Evolutionary conservation across 1,140 invertebrate species (phyloP).

Genomic region (Panulirus ornatus): DNA sequence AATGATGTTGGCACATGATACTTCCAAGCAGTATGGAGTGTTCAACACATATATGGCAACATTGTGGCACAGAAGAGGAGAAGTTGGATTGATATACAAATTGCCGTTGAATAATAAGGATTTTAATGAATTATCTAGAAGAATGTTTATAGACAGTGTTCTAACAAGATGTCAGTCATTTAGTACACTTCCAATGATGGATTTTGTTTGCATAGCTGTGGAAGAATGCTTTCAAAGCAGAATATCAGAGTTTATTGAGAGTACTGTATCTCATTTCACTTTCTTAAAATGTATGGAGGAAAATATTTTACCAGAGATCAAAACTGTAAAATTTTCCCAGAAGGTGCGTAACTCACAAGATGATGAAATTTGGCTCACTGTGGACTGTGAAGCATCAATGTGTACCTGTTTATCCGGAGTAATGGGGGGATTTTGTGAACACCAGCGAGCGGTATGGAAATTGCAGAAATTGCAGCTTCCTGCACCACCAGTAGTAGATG

Average conservation of each 20-base stretch:
- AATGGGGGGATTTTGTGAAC: conserved; percentile 21
- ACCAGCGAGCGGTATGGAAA: conserved; percentile 23
- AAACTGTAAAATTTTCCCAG: neutral
- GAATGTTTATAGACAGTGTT: conserved; percentile 13
- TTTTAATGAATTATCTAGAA: conserved; percentile 24
- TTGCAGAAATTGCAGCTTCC: neutral
- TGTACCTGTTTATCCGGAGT: conserved; percentile 1
- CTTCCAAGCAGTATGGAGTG: neutral
- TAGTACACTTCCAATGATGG: neutral
- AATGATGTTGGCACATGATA: neutral
- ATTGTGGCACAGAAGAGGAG: conserved; percentile 24
- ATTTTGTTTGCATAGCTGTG: conserved; percentile 2
- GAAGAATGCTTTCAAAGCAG: conserved; percentile 25
- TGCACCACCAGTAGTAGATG: neutral
- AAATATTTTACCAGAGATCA: conserved; percentile 8
- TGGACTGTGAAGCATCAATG: conserved; percentile 12
- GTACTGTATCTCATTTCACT: neutral
- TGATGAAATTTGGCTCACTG: neutral
- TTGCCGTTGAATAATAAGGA: conserved; percentile 18
- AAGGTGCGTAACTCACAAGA: neutral
- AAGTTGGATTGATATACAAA: conserved; percentile 23
- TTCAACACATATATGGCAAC: conserved; percentile 27
- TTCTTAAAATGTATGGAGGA: conserved; percentile 5
- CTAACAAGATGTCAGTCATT: conserved; percentile 22
- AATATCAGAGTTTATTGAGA: conserved; percentile 15